Evolutionary conservation across 2,888 invertebrate species (phyloP).

Genomic region (Onthophagus sagittarius): DNA sequence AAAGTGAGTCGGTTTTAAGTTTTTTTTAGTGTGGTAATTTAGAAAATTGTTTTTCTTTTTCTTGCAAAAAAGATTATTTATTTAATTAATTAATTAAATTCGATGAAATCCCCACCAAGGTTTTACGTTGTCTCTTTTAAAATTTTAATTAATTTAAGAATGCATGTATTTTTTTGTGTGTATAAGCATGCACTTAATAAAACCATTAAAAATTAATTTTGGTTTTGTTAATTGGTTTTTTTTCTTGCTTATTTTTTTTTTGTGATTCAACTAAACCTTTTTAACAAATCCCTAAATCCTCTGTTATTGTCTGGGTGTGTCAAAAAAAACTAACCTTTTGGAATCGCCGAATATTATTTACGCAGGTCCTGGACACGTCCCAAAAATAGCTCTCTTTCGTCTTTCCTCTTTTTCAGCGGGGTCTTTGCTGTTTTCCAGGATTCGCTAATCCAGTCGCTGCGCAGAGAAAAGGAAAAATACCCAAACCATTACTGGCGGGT

Average conservation of each 20-base stretch:
- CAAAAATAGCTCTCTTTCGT: slow-evolving; percentile 49
- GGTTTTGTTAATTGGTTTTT: not conserved
- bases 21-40: slow-evolving; percentile 31
- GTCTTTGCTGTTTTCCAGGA: slow-evolving; percentile 82
- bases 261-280: not conserved
- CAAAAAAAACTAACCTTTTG: not conserved
- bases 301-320: not conserved
- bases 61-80: not conserved
- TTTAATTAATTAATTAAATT: no score
- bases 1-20: slow-evolving; percentile 39
- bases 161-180: slow-evolving; percentile 26
- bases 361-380: slow-evolving; percentile 49
- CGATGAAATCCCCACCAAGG: slow-evolving; percentile 3
- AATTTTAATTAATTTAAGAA: not conserved
- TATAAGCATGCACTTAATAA: slow-evolving; percentile 35
- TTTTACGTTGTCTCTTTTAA: not conserved
- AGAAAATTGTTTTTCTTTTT: slow-evolving; percentile 16
- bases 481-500: slow-evolving; percentile 71
- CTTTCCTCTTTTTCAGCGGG: slow-evolving; percentile 68
- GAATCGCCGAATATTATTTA: slow-evolving; percentile 32
- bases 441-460: slow-evolving; percentile 72
- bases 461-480: slow-evolving; percentile 72
- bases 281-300: not conserved
- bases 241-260: not conserved
- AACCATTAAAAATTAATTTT: not conserved